These are phyloP conservation scores for Numida meleagris DNA, from an alignment of 2,113 vertebrate genomes.

Conservation along the genomic window DNA sequence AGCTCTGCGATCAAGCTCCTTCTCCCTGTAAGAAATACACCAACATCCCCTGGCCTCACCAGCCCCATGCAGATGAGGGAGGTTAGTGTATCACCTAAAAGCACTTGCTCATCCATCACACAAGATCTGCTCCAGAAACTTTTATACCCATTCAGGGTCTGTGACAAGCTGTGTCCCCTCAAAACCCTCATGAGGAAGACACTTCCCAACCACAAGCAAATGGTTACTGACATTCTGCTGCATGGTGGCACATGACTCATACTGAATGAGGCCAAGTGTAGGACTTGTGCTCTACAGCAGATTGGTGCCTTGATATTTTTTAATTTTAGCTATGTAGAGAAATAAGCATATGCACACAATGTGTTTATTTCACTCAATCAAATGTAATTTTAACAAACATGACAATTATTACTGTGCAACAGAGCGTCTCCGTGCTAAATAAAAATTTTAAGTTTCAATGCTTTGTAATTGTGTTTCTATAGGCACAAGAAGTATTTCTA, in stretches of 20 bases:
- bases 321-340: neutral
- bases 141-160: rapidly evolving
- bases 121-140: neutral
- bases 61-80: neutral
- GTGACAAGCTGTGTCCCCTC: neutral
- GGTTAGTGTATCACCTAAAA: neutral
- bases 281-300: neutral
- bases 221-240: neutral
- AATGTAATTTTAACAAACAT: slow-evolving; percentile 62
- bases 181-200: rapidly evolving
- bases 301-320: neutral
- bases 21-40: neutral
- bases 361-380: slow-evolving; percentile 61
- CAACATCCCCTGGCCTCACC: neutral
- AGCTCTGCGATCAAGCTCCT: neutral
- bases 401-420: slow-evolving; percentile 36
- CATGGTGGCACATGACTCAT: rapidly evolving
- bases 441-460: slow-evolving; percentile 59
- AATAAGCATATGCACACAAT: slow-evolving; percentile 40
- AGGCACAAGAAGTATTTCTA: slow-evolving; percentile 64
- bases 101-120: neutral
- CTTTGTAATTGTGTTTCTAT: slow-evolving; percentile 71
- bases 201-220: neutral
- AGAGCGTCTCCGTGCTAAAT: slow-evolving; percentile 56
- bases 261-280: neutral